Evolutionary conservation across 2,113 vertebrate genomes (phyloP), one percentile per base, ranked within the genome.

Genomic region (Eretmochelys imbricata): DNA sequence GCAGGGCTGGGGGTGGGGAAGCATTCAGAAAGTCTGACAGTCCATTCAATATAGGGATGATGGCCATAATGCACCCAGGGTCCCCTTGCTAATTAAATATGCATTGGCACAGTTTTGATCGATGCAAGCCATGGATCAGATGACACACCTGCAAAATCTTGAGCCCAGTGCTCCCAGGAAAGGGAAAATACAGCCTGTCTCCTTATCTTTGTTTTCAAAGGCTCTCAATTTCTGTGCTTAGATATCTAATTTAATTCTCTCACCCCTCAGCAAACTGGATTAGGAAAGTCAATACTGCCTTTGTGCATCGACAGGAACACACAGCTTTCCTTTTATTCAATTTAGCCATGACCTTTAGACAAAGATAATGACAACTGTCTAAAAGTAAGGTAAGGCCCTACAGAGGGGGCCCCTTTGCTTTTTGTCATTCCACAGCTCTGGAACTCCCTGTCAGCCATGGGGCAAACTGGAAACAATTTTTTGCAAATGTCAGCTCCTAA

Each of bases 1-100:
- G 94, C 94, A 84, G 96, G 96, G 92, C 85, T 84, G 96, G 97
- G 98, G 98, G 98, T 94, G 98, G 98, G 97, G 98, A 96, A 96
- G 98, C 98, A 98, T 98, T 98, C 98, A 98, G 98, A 98, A 98
- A 98, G 98, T 98, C 99, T 98, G 98, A 98, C 98, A 98, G 98
- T 98, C 98, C 98, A 98, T 98, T 98, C 98, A 98, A 98, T 99
- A 98, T 98, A 97, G 98, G 98, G 98, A 98, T 99, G 99, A 98
- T 98, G 98, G 97, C 98, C 98, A 98, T 98, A 98, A 98, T 98
- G 98, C 98, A 98, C 97, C 98, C 98, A 98, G 98, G 97, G 98
- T 98, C 98, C 98, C 99, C 98, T 98, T 98, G 98, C 99, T 99
- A 99, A 99, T 99, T 99, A 99, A 99, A 99, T 99, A 99, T 99